Percentiles rank a stretch among this genome's conserved stretches.
Conservation (phyloP, 2,113 vertebrate species). For the Rana temporaria region DNA sequence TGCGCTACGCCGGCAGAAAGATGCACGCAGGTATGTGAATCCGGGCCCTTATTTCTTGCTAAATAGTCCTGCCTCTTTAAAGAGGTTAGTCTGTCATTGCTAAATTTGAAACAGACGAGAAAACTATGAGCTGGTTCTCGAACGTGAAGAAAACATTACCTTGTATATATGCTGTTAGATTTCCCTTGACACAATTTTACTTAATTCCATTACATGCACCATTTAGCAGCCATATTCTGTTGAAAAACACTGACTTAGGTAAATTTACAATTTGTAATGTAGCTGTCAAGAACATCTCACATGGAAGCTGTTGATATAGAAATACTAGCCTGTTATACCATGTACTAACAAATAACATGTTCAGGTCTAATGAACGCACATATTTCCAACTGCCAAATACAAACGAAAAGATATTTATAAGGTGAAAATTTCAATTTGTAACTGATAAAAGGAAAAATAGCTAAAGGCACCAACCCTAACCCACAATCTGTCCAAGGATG, state of each 20-base stretch:
- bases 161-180: constrained; percentile 11
- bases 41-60: too few relatives aligned
- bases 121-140: too few relatives aligned
- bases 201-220: constrained; percentile 9
- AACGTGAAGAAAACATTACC: too few relatives aligned
- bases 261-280: constrained; percentile 20
- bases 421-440: neutral
- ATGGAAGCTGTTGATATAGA: constrained; percentile 2
- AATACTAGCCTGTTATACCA: neutral
- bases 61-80: too few relatives aligned
- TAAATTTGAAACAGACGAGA: too few relatives aligned
- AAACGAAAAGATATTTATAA: constrained; percentile 12
- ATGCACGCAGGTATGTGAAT: too few relatives aligned
- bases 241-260: constrained; percentile 1
- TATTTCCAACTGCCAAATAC: neutral
- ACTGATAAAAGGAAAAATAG: neutral
- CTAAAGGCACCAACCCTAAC: too few relatives aligned
- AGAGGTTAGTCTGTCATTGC: too few relatives aligned
- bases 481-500: too few relatives aligned
- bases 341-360: neutral
- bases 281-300: constrained; percentile 7
- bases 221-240: constrained; percentile 29
- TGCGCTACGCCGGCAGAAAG: too few relatives aligned
- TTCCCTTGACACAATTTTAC: constrained; percentile 10
- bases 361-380: constrained; percentile 3